phyloP scores from a whole-genome alignment of 2,113 vertebrate species.

The Anoura caudifer region DNA sequence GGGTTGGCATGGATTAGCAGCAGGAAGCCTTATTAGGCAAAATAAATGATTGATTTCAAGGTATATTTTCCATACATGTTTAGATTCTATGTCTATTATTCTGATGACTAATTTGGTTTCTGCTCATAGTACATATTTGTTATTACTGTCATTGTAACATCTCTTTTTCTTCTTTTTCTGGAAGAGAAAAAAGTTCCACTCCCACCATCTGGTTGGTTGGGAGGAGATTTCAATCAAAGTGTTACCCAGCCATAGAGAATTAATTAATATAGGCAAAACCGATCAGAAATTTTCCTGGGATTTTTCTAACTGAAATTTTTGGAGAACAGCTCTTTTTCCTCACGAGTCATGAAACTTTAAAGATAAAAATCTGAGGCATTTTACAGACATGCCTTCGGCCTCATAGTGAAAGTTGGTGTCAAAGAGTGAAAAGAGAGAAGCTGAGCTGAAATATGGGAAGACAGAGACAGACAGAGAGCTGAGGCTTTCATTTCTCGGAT shows the following conservation, averaged over 20 bases:
- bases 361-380: neutral
- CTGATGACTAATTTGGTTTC: neutral
- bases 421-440: neutral
- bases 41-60: neutral
- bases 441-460: neutral
- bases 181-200: neutral
- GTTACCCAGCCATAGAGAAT: neutral
- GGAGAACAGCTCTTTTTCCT: neutral
- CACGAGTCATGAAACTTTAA: neutral
- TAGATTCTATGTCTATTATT: neutral
- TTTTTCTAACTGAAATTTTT: conserved; percentile 26
- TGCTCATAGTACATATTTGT: neutral
- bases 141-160: neutral
- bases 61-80: neutral
- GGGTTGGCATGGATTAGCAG: neutral
- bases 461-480: neutral
- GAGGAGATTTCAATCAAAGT: neutral
- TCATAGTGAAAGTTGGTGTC: neutral
- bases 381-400: neutral
- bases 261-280: neutral
- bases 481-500: neutral
- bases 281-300: neutral
- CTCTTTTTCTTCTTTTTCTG: neutral
- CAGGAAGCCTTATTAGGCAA: neutral
- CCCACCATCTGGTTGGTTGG: neutral